Evolutionary conservation across 2,113 vertebrate genomes (phyloP), one percentile per base, ranked within the genome.

Genomic region (Kobus ellipsiprymnus): DNA sequence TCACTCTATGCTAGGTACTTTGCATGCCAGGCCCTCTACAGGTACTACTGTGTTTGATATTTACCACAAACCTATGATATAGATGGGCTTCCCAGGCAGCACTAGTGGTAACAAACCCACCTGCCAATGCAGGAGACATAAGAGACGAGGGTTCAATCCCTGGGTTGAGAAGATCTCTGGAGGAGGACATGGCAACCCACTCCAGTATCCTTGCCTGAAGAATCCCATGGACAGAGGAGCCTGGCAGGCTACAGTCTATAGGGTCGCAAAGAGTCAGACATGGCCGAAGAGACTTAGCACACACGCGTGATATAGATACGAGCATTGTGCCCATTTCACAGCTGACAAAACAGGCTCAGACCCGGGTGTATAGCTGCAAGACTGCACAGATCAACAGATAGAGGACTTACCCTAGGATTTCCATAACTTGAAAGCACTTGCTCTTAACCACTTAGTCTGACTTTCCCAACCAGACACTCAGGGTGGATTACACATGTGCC

Each of bases 241-340:
- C 71, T 77, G 36, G 71, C 40, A 6, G 71, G 23, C 3, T 77
- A 77, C 1, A 77, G 23, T 44, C 40, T 27, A 14, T 44, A 44
- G 71, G 6, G 36, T 14, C 0, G 0, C 36, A 44, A 25, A 74
- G 71, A 77, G 40, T 44, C 1, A 0, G 40, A 44, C 36, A 27
- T 2, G 23, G 40, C 71, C 4, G 3, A 77, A 77, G 71, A 44
- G 71, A 77, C 23, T 27, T 14, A 77, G 40, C 23, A 77, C 19
- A 71, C n/a, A 40, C 0, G 0, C 0, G 0, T 14, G 48, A 50
- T n/a, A 55, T 10, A 30, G 67, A 54, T 44, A 46, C 10, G 46
- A 55, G 40, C 16, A 13, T 86, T 74, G 4, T 80, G 30, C 74
- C 60, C 52, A 71, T 52, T 87, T 95, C 87, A 87, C 55, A 92